A percentile compares a stretch with the other conserved stretches of the same genome.
phyloP scores from a whole-genome alignment of 1,140 invertebrate genomes.

The Diorhabda carinulata region DNA sequence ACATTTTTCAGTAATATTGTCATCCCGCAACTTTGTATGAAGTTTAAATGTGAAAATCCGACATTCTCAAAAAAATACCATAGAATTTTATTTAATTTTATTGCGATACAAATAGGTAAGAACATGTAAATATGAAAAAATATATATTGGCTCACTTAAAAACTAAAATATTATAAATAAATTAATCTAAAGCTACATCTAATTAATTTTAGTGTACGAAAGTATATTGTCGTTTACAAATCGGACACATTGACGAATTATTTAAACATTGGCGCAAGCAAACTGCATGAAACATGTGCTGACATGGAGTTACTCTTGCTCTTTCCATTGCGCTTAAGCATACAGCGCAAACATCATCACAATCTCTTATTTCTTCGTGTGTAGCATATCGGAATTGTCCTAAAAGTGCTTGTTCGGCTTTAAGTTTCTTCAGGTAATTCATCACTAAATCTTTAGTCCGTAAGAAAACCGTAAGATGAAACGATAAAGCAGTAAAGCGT shows the following conservation, averaged over 20 bases:
- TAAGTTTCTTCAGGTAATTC: conserved; percentile 54
- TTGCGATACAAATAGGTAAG: background rate
- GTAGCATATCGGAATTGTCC: conserved; percentile 63
- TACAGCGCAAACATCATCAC: conserved; percentile 73
- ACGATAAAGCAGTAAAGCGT: conserved; percentile 55
- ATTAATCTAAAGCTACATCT: no score
- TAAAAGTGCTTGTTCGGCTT: conserved; percentile 57
- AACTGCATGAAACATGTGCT: conserved; percentile 72
- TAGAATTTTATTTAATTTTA: background rate
- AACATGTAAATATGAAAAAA: conserved; percentile 1
- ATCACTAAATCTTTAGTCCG: conserved; percentile 58
- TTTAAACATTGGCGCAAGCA: conserved; percentile 68
- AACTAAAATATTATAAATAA: background rate
- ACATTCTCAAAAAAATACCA: no score
- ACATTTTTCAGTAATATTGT: no score
- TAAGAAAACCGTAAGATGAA: conserved; percentile 67
- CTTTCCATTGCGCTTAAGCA: conserved; percentile 65
- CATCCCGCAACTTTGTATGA: no score
- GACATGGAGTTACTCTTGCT: conserved; percentile 69
- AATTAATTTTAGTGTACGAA: conserved; percentile 39
- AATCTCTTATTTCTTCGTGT: conserved; percentile 58
- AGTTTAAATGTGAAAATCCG: no score
- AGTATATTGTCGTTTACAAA: conserved; percentile 61
- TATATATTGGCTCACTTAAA: background rate
- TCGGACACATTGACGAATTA: conserved; percentile 64